Evolutionary conservation across 1,140 invertebrate genomes (phyloP).

Genomic region (Trichonephila clavipes): DNA sequence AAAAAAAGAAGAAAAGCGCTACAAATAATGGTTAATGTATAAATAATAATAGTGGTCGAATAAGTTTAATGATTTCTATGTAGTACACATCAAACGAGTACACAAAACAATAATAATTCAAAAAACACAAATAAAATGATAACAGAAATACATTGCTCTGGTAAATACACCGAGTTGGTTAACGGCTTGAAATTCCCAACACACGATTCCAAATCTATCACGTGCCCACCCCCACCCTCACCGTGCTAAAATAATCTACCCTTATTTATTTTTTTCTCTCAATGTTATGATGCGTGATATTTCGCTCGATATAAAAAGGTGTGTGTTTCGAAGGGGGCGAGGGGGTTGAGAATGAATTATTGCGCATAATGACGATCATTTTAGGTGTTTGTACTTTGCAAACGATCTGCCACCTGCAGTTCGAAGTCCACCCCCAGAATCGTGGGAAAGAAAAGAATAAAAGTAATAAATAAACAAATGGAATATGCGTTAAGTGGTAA

Average conservation of each 20-base stretch:
- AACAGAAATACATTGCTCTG: background rate
- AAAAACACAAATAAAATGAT: slow-evolving; percentile 30
- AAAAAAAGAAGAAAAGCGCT: background rate
- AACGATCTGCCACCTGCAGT: slow-evolving; percentile 28
- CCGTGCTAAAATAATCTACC: background rate
- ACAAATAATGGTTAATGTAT: slow-evolving; percentile 65
- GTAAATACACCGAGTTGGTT: background rate
- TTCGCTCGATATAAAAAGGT: slow-evolving; percentile 16
- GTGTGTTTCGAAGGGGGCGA: background rate
- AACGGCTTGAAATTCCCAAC: slow-evolving; percentile 1
- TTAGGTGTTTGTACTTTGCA: slow-evolving; percentile 61
- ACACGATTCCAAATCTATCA: slow-evolving; percentile 71
- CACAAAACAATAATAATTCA: slow-evolving; percentile 31
- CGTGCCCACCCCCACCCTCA: background rate
- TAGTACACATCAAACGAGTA: background rate
- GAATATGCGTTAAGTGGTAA: slow-evolving; percentile 15
- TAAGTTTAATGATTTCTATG: slow-evolving; percentile 65
- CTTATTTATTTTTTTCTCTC: slow-evolving; percentile 13
- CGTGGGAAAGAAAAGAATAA: slow-evolving; percentile 20
- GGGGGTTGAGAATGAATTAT: slow-evolving; percentile 52
- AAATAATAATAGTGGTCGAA: slow-evolving; percentile 67
- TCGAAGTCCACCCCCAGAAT: background rate
- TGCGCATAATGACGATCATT: slow-evolving; percentile 63
- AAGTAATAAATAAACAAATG: slow-evolving; percentile 20
- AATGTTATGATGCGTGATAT: slow-evolving; percentile 64